Conservation (phyloP, 2,888 invertebrate genomes). For the Sesia bembeciformis region DNA sequence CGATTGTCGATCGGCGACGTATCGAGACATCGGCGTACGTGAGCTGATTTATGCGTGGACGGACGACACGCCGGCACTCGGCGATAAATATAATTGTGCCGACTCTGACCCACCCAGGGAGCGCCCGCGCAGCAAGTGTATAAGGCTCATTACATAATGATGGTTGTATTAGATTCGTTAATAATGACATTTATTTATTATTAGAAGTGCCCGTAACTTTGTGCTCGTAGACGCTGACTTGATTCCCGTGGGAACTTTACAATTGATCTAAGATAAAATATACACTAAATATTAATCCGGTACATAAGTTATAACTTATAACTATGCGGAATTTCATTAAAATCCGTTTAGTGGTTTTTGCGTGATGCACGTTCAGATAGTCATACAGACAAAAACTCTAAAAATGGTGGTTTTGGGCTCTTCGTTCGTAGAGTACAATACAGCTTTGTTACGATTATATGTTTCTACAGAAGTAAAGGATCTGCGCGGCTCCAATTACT, state of each 20-base stretch:
- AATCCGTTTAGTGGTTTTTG: no score
- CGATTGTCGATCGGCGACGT: conserved; percentile 21
- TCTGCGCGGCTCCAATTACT: no score
- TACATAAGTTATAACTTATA: no score
- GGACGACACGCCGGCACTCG: conserved; percentile 37
- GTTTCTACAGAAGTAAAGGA: no score
- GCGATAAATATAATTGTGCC: conserved; percentile 57
- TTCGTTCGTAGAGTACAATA: no score
- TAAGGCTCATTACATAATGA: conserved; percentile 29
- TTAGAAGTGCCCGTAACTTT: background rate
- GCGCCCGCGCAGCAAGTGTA: conserved; percentile 34
- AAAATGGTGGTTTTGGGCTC: no score
- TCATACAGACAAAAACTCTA: no score
- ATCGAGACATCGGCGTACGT: conserved; percentile 29
- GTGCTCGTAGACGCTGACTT: background rate
- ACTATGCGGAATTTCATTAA: no score
- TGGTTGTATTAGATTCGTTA: background rate
- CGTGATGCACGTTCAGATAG: no score
- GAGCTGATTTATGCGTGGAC: conserved; percentile 52
- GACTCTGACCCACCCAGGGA: conserved; percentile 49
- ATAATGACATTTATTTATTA: no score
- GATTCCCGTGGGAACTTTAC: background rate
- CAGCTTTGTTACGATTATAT: no score
- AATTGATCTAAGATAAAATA: background rate
- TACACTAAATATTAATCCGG: background rate